Evolutionary conservation across 2,113 vertebrate genomes (phyloP).

Genomic region (Apus apus): DNA sequence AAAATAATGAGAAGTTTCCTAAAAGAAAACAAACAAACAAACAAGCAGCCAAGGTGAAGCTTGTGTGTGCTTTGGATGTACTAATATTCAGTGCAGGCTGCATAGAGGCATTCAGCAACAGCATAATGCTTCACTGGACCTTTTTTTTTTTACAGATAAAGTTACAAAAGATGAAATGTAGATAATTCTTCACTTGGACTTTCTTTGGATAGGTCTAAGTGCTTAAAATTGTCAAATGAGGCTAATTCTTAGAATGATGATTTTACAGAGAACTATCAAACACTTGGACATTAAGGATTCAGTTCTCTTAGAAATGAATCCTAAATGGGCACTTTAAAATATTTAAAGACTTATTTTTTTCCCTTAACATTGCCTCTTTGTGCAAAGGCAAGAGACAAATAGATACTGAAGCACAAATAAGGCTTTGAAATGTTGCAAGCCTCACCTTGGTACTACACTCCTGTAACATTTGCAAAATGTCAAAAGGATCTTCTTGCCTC

Average conservation of each 20-base stretch:
- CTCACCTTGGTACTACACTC: background rate
- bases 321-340: constrained; percentile 32
- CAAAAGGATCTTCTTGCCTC: background rate
- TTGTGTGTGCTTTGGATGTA: background rate
- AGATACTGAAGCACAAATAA: background rate
- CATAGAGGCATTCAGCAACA: background rate
- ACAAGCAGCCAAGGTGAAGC: background rate
- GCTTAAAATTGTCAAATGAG: constrained; percentile 36
- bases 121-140: background rate
- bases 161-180: background rate
- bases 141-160: constrained; percentile 8
- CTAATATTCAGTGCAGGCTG: background rate
- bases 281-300: constrained; percentile 37
- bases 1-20: background rate
- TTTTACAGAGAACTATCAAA: constrained; percentile 20
- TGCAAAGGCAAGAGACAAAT: background rate
- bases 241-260: background rate
- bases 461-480: background rate
- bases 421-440: background rate
- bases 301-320: constrained; percentile 4
- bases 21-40: background rate
- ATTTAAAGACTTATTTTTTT: constrained; percentile 23
- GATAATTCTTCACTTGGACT: background rate
- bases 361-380: background rate
- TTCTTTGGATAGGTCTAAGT: background rate